Base-by-base conservation (phyloP, 2,797 vertebrate genomes). In the Leuciscus waleckii region DNA sequence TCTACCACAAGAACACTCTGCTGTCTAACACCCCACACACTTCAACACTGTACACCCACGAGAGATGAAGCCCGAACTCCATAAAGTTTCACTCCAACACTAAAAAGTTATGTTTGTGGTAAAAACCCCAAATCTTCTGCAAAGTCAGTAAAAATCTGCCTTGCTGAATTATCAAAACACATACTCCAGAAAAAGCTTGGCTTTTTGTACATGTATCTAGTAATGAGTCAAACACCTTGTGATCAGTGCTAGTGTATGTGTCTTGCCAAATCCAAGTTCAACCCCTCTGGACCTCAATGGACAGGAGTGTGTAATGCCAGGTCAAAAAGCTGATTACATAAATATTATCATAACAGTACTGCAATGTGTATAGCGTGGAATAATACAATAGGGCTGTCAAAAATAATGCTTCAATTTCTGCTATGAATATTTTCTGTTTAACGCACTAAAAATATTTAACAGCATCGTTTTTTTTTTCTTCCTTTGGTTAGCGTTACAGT, bases 1-100 rank as follows among this genome's bases (percentile, higher is more conserved):
- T 83, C 70, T 76, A 63, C 29, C 61, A 63, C 7, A 74, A 73
- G 16, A 65, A 83, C 70, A 61, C 81, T 51, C 43, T 5, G 16
- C 65, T 63, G 70, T 74, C 56, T 49, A 49, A 65, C 56, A 75
- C 81, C 67, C 73, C 58, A 74, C 56, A 63, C 56, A 74, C 37
- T 56, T 43, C n/a, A 43, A 61, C 80, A 74, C 70, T 23, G 56
- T 35, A 67, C 81, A 83, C 58, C 41, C 71, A 76, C 73, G 41
- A 49, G 61, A 67, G 35, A 49, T 37, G 35, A 51, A 63, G 39
- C 26, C 56, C 61, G 26, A 63, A 65, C 70, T 75, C 39, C 35
- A 41, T 32, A 74, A 76, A 76, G 32, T 83, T 77, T 77, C 32
- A 19, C 32, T 76, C 5, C 43, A 76, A 35, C 13, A 67, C 6